A percentile compares a stretch with the other conserved stretches of the same genome.
phyloP scores from a whole-genome alignment of 2,888 invertebrate species.

The Macrosoma leucophasiata region DNA sequence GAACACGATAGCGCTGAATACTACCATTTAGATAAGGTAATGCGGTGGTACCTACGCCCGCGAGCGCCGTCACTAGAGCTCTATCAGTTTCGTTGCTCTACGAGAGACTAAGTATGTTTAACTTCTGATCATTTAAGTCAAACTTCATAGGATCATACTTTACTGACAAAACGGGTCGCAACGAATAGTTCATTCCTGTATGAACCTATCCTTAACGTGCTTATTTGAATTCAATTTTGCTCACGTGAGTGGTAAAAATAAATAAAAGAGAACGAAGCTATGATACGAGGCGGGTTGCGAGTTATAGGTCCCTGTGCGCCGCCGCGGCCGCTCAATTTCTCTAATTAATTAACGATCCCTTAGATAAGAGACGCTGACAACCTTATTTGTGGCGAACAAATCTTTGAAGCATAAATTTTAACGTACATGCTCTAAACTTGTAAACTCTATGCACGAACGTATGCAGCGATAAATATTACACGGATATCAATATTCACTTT shows the following conservation, averaged over 20 bases:
- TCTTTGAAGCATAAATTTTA: constrained; percentile 73
- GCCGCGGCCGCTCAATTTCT: constrained; percentile 72
- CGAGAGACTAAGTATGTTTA: no score
- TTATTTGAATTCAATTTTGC: constrained; percentile 69
- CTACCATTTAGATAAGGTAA: no score
- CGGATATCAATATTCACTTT: constrained; percentile 38
- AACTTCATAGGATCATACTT: no score
- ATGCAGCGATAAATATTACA: no score
- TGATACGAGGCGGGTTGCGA: constrained; percentile 72
- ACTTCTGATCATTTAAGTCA: no score
- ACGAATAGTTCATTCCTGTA: constrained; percentile 32
- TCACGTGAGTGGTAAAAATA: constrained; percentile 73
- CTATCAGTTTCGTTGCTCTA: no score
- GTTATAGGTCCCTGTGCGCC: constrained; percentile 71
- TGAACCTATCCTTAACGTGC: constrained; percentile 38
- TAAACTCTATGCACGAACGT: constrained; percentile 65
- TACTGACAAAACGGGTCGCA: constrained; percentile 48
- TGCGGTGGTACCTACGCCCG: no score
- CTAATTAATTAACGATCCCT: constrained; percentile 75
- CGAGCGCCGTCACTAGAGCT: no score
- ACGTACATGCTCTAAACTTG: constrained; percentile 70
- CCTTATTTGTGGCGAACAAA: constrained; percentile 75
- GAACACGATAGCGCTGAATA: no score
- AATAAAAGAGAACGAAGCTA: constrained; percentile 67
- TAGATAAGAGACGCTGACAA: constrained; percentile 74